Conservation (phyloP, 1,140 invertebrate species). For the Zaprionus inermis region DNA sequence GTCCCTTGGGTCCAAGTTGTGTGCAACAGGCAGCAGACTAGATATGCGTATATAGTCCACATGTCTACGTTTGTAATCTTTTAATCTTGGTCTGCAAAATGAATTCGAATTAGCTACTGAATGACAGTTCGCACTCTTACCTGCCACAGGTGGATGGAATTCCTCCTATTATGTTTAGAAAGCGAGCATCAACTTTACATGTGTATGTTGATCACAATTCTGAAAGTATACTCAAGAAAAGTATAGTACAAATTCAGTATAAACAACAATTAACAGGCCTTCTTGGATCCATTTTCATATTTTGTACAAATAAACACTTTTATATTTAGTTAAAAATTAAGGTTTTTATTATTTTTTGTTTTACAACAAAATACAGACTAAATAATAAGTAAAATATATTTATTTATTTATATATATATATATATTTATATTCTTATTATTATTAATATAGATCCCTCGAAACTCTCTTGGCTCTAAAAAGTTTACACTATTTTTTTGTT, state of each 20-base stretch:
- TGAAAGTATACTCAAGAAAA: background rate
- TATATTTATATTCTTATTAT: slow-evolving; percentile 68
- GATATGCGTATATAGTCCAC: background rate
- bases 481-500: slow-evolving; percentile 70
- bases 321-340: slow-evolving; percentile 68
- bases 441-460: slow-evolving; percentile 74
- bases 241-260: background rate
- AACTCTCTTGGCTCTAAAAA: slow-evolving; percentile 65
- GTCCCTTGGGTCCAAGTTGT: background rate
- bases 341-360: slow-evolving; percentile 78
- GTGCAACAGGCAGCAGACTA: background rate
- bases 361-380: slow-evolving; percentile 82
- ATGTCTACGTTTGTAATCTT: background rate
- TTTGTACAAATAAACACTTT: background rate
- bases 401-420: slow-evolving; percentile 76
- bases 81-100: background rate
- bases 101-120: background rate
- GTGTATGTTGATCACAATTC: background rate
- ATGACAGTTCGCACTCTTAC: background rate
- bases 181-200: background rate
- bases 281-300: no score
- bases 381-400: slow-evolving; percentile 82
- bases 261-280: no score
- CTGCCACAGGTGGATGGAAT: background rate
- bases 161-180: background rate